Evolutionary conservation across 2,113 vertebrate genomes (phyloP).

Genomic region (Dicrurus megarhynchus): DNA sequence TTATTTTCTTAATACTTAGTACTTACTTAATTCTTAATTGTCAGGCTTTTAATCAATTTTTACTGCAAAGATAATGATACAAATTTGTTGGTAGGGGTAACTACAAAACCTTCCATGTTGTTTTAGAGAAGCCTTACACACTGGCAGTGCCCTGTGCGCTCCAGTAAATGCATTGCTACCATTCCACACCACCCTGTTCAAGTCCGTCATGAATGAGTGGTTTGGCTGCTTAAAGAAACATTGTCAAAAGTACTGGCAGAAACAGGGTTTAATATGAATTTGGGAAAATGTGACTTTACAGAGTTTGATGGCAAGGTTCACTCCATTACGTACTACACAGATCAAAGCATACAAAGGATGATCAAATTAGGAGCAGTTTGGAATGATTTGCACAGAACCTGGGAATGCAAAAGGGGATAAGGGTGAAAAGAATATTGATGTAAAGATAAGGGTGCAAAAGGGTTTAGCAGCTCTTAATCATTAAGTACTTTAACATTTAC

Average conservation of each 20-base stretch:
- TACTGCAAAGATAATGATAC: background rate
- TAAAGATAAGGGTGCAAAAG: background rate
- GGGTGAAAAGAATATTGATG: background rate
- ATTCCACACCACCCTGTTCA: background rate
- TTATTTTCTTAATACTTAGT: background rate
- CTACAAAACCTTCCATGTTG: background rate
- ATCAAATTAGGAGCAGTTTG: background rate
- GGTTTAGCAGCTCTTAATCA: background rate
- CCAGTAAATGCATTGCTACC: background rate
- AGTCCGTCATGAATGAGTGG: background rate
- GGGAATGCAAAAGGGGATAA: background rate
- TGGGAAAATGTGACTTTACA: background rate
- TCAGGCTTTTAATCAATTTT: background rate
- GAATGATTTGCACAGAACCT: background rate
- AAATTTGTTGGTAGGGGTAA: background rate
- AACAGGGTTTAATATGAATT: background rate
- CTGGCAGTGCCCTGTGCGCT: background rate
- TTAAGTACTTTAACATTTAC: background rate
- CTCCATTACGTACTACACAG: background rate
- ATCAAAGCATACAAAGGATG: background rate
- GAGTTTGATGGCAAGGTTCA: background rate
- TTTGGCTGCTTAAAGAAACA: background rate
- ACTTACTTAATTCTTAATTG: background rate
- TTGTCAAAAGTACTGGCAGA: background rate
- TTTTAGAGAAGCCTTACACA: background rate